These are phyloP conservation scores for Passerculus sandwichensis DNA, from an alignment of 2,797 vertebrate species.

Conservation along the genomic window DNA sequence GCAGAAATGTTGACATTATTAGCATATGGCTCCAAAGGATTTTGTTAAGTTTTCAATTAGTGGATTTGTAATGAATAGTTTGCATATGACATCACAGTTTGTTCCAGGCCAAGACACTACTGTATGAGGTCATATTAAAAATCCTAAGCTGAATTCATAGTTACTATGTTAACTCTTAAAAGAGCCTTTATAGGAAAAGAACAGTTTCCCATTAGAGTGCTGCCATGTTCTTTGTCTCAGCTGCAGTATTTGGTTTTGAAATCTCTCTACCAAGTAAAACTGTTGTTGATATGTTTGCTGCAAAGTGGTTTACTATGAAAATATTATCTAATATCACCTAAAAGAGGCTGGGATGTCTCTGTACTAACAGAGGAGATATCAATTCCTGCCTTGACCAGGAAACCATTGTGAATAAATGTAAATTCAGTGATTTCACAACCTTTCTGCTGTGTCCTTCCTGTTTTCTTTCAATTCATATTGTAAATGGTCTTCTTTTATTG, in stretches of 20 bases:
- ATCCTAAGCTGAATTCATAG: not conserved
- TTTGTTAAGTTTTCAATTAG: conserved; percentile 43
- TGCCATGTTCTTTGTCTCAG: not conserved
- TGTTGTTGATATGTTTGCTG: not conserved
- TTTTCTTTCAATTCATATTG: not conserved
- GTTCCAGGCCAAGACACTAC: not conserved
- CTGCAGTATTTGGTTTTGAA: not conserved
- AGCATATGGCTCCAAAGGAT: not conserved
- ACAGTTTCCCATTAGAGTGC: not conserved
- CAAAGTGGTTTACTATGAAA: not conserved
- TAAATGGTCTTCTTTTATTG: not conserved
- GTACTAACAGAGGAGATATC: not conserved
- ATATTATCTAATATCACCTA: not conserved
- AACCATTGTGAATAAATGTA: not conserved
- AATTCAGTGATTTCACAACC: not conserved
- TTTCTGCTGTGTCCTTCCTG: not conserved
- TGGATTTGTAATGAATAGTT: conserved; percentile 52
- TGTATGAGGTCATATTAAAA: conserved; percentile 27
- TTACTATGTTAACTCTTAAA: not conserved
- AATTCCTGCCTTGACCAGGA: not conserved
- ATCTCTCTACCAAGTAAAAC: not conserved
- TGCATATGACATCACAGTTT: conserved; percentile 25
- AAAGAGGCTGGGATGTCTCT: not conserved
- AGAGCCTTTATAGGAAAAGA: not conserved
- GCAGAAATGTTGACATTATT: not conserved